Conservation (phyloP, 2,888 invertebrate genomes). For the Spialia ferax region DNA sequence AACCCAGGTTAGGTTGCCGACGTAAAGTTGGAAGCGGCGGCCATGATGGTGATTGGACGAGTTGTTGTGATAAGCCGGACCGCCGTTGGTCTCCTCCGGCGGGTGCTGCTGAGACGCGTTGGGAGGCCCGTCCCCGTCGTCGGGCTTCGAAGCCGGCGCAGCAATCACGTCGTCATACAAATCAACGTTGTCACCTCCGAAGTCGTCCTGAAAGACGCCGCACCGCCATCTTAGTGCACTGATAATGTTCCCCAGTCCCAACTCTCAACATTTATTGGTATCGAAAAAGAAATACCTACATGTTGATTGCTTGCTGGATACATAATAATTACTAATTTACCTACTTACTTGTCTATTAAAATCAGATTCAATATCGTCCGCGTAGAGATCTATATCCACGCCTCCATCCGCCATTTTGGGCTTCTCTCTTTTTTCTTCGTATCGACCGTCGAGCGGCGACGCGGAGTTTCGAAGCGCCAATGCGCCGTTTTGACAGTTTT, state of each 20-base stretch:
- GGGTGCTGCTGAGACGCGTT: conserved; percentile 85
- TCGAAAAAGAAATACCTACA: neutral
- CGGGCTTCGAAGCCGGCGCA: conserved; percentile 89
- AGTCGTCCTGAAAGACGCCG: conserved; percentile 89
- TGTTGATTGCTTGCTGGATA: neutral
- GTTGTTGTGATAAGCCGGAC: conserved; percentile 90
- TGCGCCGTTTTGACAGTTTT: too few species aligned
- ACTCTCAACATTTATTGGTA: too few species aligned
- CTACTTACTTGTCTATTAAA: conserved; percentile 87
- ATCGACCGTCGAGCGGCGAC: conserved; percentile 11
- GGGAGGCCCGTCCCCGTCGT: conserved; percentile 85
- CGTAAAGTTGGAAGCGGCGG: conserved; percentile 96
- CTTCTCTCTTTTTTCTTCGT: conserved; percentile 3
- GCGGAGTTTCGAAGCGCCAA: neutral
- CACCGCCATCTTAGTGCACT: conserved; percentile 42
- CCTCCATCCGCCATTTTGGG: conserved; percentile 95
- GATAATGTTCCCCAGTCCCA: neutral
- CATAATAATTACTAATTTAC: neutral
- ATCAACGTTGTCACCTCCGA: conserved; percentile 95
- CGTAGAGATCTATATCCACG: conserved; percentile 98
- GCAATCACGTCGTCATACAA: conserved; percentile 98
- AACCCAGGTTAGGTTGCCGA: conserved; percentile 99
- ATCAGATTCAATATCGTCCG: conserved; percentile 98
- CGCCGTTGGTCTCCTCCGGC: conserved; percentile 90
- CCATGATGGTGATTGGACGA: conserved; percentile 91